Conservation (phyloP, 2,113 vertebrate genomes). For the Grus americana region DNA sequence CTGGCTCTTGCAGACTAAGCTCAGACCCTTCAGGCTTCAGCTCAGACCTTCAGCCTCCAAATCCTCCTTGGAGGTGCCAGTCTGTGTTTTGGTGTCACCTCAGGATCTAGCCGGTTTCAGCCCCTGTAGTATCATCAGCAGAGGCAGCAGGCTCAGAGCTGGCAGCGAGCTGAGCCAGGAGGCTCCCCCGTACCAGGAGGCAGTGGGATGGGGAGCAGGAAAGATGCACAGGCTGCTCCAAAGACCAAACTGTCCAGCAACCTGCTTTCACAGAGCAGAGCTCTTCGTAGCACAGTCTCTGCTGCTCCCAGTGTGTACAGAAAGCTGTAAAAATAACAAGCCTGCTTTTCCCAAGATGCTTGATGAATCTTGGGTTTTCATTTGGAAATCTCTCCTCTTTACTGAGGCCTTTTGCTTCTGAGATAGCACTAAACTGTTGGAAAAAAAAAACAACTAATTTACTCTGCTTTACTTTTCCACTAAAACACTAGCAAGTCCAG, state of each 20-base stretch:
- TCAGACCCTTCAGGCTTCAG: background rate
- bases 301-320: background rate
- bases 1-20: background rate
- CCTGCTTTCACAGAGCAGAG: background rate
- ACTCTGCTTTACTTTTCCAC: background rate
- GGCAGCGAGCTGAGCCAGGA: background rate
- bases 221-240: background rate
- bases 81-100: background rate
- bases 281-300: background rate
- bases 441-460: background rate
- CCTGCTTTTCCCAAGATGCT: background rate
- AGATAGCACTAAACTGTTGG: background rate
- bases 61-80: background rate
- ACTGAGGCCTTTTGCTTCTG: background rate
- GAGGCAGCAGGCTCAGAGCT: background rate
- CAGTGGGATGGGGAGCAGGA: background rate
- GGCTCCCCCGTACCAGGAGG: background rate
- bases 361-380: background rate
- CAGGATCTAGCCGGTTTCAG: background rate
- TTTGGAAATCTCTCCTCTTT: background rate
- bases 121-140: background rate
- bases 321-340: background rate
- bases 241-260: background rate
- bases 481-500: background rate
- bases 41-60: background rate